Base-by-base conservation (phyloP, 2,888 invertebrate genomes). In the Drosophila putrida region DNA sequence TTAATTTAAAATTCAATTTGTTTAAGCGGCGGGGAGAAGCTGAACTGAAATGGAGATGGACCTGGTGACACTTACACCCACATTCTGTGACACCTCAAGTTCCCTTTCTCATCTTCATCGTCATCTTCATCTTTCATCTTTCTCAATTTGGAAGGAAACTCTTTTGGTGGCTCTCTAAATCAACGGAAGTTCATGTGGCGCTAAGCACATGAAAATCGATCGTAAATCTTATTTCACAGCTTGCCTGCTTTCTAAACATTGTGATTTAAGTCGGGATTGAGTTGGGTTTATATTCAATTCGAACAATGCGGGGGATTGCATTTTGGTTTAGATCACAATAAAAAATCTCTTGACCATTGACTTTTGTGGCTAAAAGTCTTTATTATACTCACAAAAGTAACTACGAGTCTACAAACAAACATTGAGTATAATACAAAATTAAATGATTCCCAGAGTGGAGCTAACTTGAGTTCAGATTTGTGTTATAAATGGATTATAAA, bases 151-250 rank as follows among this genome's bases (percentile, higher is more conserved):
- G 8, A 9, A 6, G 10, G 11, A 6, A 3, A 25, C 35, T 27
- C 50, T 27, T 46, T 51, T 60, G 49, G 41, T 65, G 75, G 58
- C 77, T 77, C 72, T 68, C 72, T 68, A 75, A 77, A 72, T 69
- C 63, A 84, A 76, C 88, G 83, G 83, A 83, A 83, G 88, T 88
- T 83, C 88, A 77, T 82, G 88, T 88, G 83, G 83, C 83, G 83
- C 83, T 88, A 61, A 88, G 76, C 68, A 78, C 68, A 75, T 78
- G 78, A 73, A 71, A 82, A 73, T 72, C 54, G 61, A 59, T 67
- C 66, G 81, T 81, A 81, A 81, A 85, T 81, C 80, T 75, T 77
- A 54, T 58, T 77, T 75, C 73, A 73, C 75, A 75, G 78, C 75
- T 74, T 74, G 75, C 27, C 60, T 63, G 74, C 75, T 75, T 75